Percentiles rank a stretch among this genome's conserved stretches.
Evolutionary conservation across 1,140 invertebrate species (phyloP).

Genomic region (Leptonema lineaticorne): DNA sequence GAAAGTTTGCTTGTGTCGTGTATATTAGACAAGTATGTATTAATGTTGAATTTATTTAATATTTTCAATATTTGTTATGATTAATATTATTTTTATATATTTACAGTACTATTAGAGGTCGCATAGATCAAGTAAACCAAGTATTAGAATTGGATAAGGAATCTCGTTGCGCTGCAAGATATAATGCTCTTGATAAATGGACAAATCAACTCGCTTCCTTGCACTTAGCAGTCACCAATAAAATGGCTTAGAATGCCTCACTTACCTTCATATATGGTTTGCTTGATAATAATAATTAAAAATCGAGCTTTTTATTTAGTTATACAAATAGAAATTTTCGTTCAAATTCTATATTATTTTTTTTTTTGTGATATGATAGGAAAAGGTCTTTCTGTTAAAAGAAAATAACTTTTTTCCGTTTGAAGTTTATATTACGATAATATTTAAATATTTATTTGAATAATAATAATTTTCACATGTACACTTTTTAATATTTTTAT

Average conservation of each 20-base stretch:
- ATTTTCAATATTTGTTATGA: neutral
- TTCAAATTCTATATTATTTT: too few species aligned
- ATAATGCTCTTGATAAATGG: constrained; percentile 95
- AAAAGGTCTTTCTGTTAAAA: neutral
- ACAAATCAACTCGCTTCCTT: constrained; percentile 85
- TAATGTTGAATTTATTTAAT: constrained; percentile 3
- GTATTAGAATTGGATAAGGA: constrained; percentile 87
- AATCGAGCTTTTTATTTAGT: neutral
- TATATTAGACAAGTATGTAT: constrained; percentile 89
- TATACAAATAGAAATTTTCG: too few species aligned
- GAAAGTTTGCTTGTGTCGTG: constrained; percentile 97
- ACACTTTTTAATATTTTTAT: too few species aligned
- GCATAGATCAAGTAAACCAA: constrained; percentile 96
- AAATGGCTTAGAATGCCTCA: constrained; percentile 69
- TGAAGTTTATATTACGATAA: neutral
- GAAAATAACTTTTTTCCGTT: too few species aligned
- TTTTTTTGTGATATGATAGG: neutral
- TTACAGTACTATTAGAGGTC: constrained; percentile 88
- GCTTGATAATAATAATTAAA: too few species aligned
- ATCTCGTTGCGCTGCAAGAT: constrained; percentile 79
- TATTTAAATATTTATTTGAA: neutral
- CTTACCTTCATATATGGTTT: too few species aligned
- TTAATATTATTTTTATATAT: constrained; percentile 11
- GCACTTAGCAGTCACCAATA: constrained; percentile 86
- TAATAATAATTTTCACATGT: too few species aligned